phyloP scores from a whole-genome alignment of 2,888 invertebrate species.

The Papilio demoleus region DNA sequence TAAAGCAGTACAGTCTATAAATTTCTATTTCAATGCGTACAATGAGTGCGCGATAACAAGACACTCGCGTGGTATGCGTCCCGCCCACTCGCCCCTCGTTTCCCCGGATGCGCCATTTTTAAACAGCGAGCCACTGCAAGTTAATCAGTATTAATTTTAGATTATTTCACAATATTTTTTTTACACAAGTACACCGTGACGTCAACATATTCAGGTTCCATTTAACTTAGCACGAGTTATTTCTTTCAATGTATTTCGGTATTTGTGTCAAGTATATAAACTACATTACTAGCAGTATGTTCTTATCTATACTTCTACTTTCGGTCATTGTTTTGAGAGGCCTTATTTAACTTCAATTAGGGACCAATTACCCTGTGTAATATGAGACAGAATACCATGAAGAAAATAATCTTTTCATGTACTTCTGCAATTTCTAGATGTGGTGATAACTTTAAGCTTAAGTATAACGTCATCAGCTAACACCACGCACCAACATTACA shows the following conservation, averaged over 20 bases:
- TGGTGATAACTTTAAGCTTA: no score
- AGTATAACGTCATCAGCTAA: no score
- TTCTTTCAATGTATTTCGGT: neutral
- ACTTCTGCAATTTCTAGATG: no score
- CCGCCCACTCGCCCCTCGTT: neutral
- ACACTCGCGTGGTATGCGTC: neutral
- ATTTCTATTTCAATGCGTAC: neutral
- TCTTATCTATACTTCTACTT: neutral
- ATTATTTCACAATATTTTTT: constrained; percentile 1
- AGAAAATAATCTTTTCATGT: no score
- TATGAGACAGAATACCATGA: neutral
- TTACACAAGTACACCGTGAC: neutral
- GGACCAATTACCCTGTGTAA: neutral
- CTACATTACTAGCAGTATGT: neutral
- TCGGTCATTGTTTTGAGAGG: neutral
- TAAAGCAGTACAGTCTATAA: neutral
- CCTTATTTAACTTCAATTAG: neutral
- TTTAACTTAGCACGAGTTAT: neutral
- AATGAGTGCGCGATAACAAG: neutral
- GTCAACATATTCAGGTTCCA: neutral
- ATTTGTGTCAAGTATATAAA: neutral
- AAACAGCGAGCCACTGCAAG: neutral
- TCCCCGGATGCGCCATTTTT: neutral
- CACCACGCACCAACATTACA: no score
- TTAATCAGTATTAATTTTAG: neutral